These are phyloP conservation scores for Griposia aprilina DNA, from an alignment of 2,888 invertebrate genomes.

Conservation along the genomic window DNA sequence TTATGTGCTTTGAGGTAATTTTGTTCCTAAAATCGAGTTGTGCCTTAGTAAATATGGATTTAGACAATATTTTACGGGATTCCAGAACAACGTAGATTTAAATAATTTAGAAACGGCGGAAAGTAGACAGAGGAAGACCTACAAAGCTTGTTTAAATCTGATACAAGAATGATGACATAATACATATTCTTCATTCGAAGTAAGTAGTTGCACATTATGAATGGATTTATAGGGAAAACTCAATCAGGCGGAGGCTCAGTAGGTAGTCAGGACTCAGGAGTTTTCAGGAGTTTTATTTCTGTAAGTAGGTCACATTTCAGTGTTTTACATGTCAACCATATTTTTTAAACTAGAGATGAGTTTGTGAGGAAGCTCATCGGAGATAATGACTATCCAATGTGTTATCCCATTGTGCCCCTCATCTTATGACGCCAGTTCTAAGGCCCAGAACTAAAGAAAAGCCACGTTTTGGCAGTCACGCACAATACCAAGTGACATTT, in stretches of 20 bases:
- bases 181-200: neutral
- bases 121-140: neutral
- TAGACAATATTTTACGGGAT: no score
- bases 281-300: no score
- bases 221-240: neutral
- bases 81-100: neutral
- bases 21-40: neutral
- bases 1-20: neutral
- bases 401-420: neutral
- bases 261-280: no score
- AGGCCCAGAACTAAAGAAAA: neutral
- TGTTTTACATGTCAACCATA: no score
- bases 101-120: neutral
- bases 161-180: neutral
- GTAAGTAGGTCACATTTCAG: no score
- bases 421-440: neutral
- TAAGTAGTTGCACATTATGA: neutral
- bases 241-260: neutral
- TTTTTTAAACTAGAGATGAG: no score
- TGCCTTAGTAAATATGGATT: neutral
- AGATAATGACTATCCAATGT: neutral
- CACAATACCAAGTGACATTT: neutral
- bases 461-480: neutral
- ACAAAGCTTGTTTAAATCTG: neutral
- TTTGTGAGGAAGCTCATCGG: no score